phyloP scores from a whole-genome alignment of 2,888 invertebrate species.

The Polia nebulosa region DNA sequence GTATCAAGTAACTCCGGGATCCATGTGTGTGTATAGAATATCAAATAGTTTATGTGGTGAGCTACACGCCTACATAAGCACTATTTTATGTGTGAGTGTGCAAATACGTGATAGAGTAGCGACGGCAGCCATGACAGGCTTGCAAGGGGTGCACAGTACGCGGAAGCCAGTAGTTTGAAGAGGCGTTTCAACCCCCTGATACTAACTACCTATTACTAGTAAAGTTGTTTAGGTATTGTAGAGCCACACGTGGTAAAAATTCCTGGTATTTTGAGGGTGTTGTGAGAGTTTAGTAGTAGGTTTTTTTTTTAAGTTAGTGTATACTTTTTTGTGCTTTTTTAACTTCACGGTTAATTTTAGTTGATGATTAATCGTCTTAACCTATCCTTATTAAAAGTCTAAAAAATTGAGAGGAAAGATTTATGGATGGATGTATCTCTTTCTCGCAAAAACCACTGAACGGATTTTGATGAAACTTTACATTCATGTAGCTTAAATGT shows the following conservation, averaged over 20 bases:
- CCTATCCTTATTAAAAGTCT: too few relatives aligned
- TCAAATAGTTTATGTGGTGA: neutral
- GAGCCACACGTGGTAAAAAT: neutral
- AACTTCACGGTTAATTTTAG: too few relatives aligned
- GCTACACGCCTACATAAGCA: conserved; percentile 1
- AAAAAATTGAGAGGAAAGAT: too few relatives aligned
- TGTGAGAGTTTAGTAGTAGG: neutral
- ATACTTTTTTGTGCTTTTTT: neutral
- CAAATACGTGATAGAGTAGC: conserved; percentile 12
- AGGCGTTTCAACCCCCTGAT: conserved; percentile 57
- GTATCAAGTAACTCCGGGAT: neutral
- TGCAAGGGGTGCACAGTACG: conserved; percentile 57
- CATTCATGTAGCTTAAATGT: too few relatives aligned
- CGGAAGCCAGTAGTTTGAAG: conserved; percentile 45
- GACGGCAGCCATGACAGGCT: conserved; percentile 56
- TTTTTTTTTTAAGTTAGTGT: neutral
- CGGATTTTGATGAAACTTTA: too few relatives aligned
- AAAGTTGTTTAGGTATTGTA: conserved; percentile 16
- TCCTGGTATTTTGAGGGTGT: neutral
- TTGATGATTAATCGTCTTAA: too few relatives aligned
- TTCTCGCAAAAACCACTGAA: too few relatives aligned
- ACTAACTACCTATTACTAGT: conserved; percentile 35
- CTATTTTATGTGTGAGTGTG: conserved; percentile 20
- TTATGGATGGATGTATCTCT: too few relatives aligned
- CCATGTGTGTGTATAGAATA: conserved; percentile 28